Evolutionary conservation across 2,797 vertebrate genomes (phyloP), one percentile per base, ranked within the genome.

Genomic region (Microctenopoma steveboyesi): DNA sequence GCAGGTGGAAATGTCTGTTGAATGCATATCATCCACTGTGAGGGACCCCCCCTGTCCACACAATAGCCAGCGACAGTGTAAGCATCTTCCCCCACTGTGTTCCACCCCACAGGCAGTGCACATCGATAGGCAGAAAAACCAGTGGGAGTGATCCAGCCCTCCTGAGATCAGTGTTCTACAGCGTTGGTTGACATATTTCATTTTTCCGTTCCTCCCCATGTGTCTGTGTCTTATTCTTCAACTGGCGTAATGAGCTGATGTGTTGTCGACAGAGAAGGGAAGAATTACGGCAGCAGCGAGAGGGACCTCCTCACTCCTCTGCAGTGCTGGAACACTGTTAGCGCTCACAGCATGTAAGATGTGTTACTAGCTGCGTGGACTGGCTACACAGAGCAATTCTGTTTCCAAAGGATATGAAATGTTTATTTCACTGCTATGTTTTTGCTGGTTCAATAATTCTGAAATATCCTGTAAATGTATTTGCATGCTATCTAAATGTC

Each of bases 81-180:
- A 88, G 89, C 85, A 89, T 88, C 87, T 81, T 84, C 87, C 88
- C 88, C 85, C 74, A 74, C 87, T 79, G 84, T 25, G 80, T 80
- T 83, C 85, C 84, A 83, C 82, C 85, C 82, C 48, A 72, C 86
- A 81, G 74, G 81, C 84, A 81, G 77, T 39, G 78, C 79, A 78
- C 88, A 85, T 74, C 78, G 79, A 90, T 86, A 88, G 85, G 88
- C 83, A 84, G 85, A 75, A 48, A 71, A 86, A 71, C 53, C 84
- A 75, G 82, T 86, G 90, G 91, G 91, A 92, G 90, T 91, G 90
- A 94, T 89, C 88, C 91, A 93, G 89, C 88, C 85, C 89, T 90
- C 76, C 69, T 40, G 72, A 89, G 66, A 89, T 86, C 85, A 78
- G 62, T 75, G 84, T 68, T 87, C 64, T 79, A 83, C 78, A 85